Base-by-base conservation (phyloP, 2,113 vertebrate species). In the Oxyura jamaicensis region DNA sequence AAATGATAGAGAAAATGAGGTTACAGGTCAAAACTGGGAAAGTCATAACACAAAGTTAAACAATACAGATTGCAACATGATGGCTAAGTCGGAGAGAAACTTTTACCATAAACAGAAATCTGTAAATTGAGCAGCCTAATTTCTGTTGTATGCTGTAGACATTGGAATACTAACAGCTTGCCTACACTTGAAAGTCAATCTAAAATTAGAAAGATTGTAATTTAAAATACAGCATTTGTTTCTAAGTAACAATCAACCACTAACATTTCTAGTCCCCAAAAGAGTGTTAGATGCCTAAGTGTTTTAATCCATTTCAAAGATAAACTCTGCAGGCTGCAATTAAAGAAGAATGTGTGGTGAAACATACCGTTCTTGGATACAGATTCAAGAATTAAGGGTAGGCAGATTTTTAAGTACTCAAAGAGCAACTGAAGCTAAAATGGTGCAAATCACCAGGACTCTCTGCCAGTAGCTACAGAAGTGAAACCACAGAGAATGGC, bases 121-220 rank as follows among this genome's bases (percentile, higher is more conserved):
- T 88, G 63, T 60, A 69, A 48, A 10, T 46, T 84, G 29, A 91
- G 58, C 42, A 75, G 68, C 39, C 26, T 91, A 56, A 75, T 75
- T 95, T 95, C 60, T 86, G 41, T 86, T 7, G 7, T 92, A 39
- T 46, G 31, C 39, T n/a, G 8, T 35, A 91, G 58, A 96, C 62
- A 71, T 95, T 87, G 87, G 48, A 73, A 67, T 92, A 63, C 53
- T 91, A 90, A 91, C 72, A 92, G 52, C 72, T 90, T 95, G 84
- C 44, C 92, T 91, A 93, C 73, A 81, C 25, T 90, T 91, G 72
- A n/a, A 94, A 94, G 60, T 81, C 73, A 82, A 31, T 93, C 86
- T 86, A 92, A 96, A 86, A 67, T 88, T 75, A 84, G 60, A 92
- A 42, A 71, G 39, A 60, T 33, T 86, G 21, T 53, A 83, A 83